Evolutionary conservation across 2,888 invertebrate genomes (phyloP).

Genomic region (Noctua pronuba): DNA sequence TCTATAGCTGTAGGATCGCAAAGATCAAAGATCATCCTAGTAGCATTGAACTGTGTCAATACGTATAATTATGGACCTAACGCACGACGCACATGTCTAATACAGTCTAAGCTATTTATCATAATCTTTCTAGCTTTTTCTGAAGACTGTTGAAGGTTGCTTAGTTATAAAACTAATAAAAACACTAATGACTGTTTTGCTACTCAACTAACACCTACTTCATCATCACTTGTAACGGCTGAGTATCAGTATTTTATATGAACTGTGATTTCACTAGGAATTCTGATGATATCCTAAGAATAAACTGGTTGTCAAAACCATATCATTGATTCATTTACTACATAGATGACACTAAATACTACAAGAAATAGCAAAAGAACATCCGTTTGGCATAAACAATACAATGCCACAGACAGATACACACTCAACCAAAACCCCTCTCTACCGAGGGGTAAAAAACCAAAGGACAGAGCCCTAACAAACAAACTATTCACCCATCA

Average conservation of each 20-base stretch:
- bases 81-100: constrained; percentile 8
- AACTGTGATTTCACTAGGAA: not conserved
- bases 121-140: constrained; percentile 11
- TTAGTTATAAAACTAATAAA: constrained; percentile 8
- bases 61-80: constrained; percentile 23
- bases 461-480: not conserved
- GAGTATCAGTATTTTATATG: not conserved
- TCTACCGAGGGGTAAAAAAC: not conserved
- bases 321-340: not conserved
- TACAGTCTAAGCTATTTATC: constrained; percentile 10
- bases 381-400: not conserved
- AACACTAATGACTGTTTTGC: not conserved
- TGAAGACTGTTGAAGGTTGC: constrained; percentile 14
- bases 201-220: constrained; percentile 24
- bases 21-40: constrained; percentile 53
- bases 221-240: not conserved
- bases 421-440: not conserved
- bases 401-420: not conserved
- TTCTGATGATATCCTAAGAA: not conserved
- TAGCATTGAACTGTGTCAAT: constrained; percentile 47
- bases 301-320: not conserved
- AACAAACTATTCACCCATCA: constrained; percentile 37
- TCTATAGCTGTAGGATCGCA: constrained; percentile 34
- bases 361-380: not conserved
- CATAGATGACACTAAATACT: not conserved